These are phyloP conservation scores for Leptopilina syphax DNA, from an alignment of 2,888 invertebrate genomes.

Conservation along the genomic window DNA sequence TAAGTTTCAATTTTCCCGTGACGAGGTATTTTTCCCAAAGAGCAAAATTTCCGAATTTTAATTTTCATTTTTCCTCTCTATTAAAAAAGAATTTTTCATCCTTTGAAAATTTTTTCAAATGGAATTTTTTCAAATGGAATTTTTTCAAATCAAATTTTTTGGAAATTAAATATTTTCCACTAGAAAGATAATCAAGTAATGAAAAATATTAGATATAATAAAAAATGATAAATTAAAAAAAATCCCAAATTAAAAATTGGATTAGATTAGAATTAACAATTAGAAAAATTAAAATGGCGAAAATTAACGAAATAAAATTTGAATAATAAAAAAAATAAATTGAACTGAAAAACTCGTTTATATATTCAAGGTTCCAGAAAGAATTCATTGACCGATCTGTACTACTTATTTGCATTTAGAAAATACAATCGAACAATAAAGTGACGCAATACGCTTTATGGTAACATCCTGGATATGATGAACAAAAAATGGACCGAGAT, in stretches of 20 bases:
- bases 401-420: conserved; percentile 7
- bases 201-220: too few relatives aligned
- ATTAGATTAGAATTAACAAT: too few relatives aligned
- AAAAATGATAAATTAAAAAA: too few relatives aligned
- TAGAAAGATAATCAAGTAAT: too few relatives aligned
- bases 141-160: too few relatives aligned
- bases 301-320: neutral
- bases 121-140: too few relatives aligned
- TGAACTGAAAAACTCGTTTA: conserved; percentile 6
- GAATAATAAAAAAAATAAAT: neutral
- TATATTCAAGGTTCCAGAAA: conserved; percentile 17
- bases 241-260: too few relatives aligned
- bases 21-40: neutral
- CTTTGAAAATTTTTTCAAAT: too few relatives aligned
- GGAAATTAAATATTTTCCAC: too few relatives aligned
- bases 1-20: neutral
- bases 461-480: conserved; percentile 8
- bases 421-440: conserved; percentile 16
- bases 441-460: neutral
- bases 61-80: too few relatives aligned
- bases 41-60: neutral
- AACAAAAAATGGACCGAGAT: neutral
- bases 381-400: conserved; percentile 23
- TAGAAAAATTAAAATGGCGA: too few relatives aligned
- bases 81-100: too few relatives aligned